phyloP scores from a whole-genome alignment of 1,140 invertebrate genomes.

The Meloidogyne chitwoodi region DNA sequence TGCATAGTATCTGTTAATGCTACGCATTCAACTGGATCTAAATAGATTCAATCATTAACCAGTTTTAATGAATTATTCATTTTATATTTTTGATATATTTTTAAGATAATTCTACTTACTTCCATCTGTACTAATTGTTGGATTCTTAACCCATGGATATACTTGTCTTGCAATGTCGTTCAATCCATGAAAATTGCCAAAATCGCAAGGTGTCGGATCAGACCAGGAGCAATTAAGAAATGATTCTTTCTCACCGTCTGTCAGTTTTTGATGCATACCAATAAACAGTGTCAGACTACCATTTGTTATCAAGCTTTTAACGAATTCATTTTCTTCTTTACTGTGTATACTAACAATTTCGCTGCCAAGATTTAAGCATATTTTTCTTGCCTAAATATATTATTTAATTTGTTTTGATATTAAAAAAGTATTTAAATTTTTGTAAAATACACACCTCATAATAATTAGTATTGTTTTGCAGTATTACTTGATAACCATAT shows the following conservation, averaged over 20 bases:
- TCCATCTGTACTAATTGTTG: not conserved
- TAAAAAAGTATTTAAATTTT: not conserved
- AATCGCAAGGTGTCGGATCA: not conserved
- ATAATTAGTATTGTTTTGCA: not conserved
- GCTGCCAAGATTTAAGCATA: not conserved
- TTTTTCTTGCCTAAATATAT: not conserved
- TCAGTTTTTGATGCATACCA: not conserved
- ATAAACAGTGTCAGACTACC: not conserved
- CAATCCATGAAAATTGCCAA: not conserved
- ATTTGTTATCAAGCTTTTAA: not conserved
- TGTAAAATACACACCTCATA: not conserved
- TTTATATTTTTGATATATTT: not conserved
- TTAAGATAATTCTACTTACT: not conserved
- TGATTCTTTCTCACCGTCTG: not conserved
- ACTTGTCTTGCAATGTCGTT: not conserved
- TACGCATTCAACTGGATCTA: not conserved
- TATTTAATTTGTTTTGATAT: too few relatives aligned
- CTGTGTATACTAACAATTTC: not conserved
- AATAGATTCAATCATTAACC: not conserved
- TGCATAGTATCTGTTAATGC: not conserved
- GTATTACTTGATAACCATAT: not conserved
- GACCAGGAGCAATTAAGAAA: not conserved
- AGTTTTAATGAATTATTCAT: not conserved
- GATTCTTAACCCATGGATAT: not conserved
- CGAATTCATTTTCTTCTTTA: not conserved